Percentiles rank a stretch among this genome's conserved stretches.
Conservation (phyloP, 2,113 vertebrate species). For the Mellivora capensis region DNA sequence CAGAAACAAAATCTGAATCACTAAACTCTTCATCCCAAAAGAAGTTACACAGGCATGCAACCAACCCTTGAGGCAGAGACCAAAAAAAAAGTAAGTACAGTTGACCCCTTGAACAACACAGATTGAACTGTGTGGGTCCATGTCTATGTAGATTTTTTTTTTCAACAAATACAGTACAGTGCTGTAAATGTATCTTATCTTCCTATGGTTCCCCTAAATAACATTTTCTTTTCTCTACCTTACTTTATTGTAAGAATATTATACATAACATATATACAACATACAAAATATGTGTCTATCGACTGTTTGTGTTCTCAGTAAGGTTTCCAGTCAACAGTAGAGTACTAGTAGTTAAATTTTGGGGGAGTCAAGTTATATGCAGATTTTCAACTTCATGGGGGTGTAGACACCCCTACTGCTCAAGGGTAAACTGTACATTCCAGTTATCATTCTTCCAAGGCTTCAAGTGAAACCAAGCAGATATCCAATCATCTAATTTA, state of each 20-base stretch:
- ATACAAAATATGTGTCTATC: not conserved
- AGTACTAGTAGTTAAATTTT: not conserved
- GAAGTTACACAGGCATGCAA: not conserved
- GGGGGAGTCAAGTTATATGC: not conserved
- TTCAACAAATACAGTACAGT: not conserved
- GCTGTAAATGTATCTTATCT: not conserved
- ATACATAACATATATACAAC: not conserved
- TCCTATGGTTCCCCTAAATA: not conserved
- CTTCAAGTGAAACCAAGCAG: not conserved
- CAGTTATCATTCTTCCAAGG: not conserved
- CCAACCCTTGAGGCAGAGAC: not conserved
- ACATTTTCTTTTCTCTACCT: not conserved
- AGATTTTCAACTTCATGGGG: not conserved
- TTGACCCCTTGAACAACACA: not conserved
- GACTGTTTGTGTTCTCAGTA: not conserved
- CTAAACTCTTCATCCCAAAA: not conserved
- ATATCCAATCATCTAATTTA: not conserved
- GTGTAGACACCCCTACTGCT: not conserved
- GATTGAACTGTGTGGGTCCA: not conserved
- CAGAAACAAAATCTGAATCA: slow-evolving; percentile 15
- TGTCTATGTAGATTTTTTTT: not conserved
- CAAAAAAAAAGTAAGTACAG: not conserved
- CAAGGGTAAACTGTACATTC: not conserved
- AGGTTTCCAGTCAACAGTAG: not conserved
- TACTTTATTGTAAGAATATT: not conserved